Evolutionary conservation across 1,140 invertebrate genomes (phyloP).

Genomic region (Gyrodactylus salaris): DNA sequence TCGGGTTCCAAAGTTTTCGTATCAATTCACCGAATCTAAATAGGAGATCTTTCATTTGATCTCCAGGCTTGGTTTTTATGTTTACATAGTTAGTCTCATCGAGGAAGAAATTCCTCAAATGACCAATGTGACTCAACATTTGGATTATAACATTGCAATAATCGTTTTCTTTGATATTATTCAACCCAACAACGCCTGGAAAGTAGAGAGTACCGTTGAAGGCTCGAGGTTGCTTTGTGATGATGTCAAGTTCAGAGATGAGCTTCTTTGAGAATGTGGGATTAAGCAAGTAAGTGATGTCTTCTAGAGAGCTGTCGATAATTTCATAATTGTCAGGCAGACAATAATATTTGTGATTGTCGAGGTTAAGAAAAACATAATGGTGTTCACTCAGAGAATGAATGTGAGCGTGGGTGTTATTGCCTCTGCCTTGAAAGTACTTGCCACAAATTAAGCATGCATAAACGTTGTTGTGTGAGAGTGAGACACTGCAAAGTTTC

Average conservation of each 20-base stretch:
- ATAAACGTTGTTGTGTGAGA: conserved; percentile 94
- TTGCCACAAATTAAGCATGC: conserved; percentile 98
- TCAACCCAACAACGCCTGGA: conserved; percentile 59
- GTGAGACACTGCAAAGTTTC: conserved; percentile 80
- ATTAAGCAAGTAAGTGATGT: conserved; percentile 93
- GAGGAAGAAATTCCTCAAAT: conserved; percentile 68
- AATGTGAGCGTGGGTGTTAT: conserved; percentile 87
- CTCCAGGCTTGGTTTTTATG: conserved; percentile 53
- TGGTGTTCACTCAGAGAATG: conserved; percentile 84
- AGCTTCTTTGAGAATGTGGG: conserved; percentile 57
- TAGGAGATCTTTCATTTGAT: conserved; percentile 38
- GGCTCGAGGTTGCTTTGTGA: conserved; percentile 53
- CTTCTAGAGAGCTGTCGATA: conserved; percentile 84
- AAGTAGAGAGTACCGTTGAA: conserved; percentile 83
- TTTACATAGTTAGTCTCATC: conserved; percentile 55
- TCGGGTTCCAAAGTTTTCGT: conserved; percentile 87
- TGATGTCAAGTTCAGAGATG: conserved; percentile 42
- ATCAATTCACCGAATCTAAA: conserved; percentile 85
- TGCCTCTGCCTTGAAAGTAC: conserved; percentile 80
- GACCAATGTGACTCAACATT: conserved; percentile 66
- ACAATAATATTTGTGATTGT: conserved; percentile 89
- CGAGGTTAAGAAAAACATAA: conserved; percentile 85
- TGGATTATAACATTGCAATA: conserved; percentile 94
- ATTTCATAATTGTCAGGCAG: conserved; percentile 98
- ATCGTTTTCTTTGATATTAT: conserved; percentile 93